Percentiles rank a stretch among this genome's conserved stretches.
phyloP scores from a whole-genome alignment of 2,888 invertebrate genomes.

The Coelopa pilipes region DNA sequence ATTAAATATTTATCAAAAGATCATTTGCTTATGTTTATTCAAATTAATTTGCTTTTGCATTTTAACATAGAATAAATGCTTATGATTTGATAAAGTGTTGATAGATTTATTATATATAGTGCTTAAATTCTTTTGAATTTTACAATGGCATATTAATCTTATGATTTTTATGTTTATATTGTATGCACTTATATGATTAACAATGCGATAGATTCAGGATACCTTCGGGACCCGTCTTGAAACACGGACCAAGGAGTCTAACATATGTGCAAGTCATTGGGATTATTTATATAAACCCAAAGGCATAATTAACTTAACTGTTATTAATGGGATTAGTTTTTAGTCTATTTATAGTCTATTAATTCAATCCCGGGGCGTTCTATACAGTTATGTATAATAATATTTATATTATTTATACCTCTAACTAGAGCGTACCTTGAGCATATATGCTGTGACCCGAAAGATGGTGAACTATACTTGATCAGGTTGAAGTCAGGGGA shows the following conservation, averaged over 20 bases:
- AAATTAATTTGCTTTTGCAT: constrained; percentile 43
- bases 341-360: constrained; percentile 45
- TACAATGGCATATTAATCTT: constrained; percentile 43
- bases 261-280: constrained; percentile 78
- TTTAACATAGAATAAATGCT: constrained; percentile 47
- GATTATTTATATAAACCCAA: constrained; percentile 68
- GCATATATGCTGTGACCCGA: constrained; percentile 78
- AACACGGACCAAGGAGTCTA: constrained; percentile 82
- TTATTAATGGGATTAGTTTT: constrained; percentile 45
- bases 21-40: constrained; percentile 41
- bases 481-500: constrained; percentile 63
- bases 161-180: constrained; percentile 42
- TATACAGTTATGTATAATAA: constrained; percentile 48
- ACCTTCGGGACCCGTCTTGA: constrained; percentile 78
- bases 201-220: constrained; percentile 67
- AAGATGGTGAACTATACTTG: constrained; percentile 80
- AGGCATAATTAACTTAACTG: constrained; percentile 72
- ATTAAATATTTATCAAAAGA: constrained; percentile 46
- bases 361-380: constrained; percentile 54
- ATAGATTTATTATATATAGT: constrained; percentile 45
- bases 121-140: constrained; percentile 45
- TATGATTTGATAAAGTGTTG: constrained; percentile 47
- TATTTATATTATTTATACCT: constrained; percentile 49
- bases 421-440: constrained; percentile 59
- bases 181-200: constrained; percentile 51